Percentiles rank a stretch among this genome's conserved stretches.
These are phyloP conservation scores for Bombus confusus DNA, from an alignment of 1,140 invertebrate species.

Conservation along the genomic window DNA sequence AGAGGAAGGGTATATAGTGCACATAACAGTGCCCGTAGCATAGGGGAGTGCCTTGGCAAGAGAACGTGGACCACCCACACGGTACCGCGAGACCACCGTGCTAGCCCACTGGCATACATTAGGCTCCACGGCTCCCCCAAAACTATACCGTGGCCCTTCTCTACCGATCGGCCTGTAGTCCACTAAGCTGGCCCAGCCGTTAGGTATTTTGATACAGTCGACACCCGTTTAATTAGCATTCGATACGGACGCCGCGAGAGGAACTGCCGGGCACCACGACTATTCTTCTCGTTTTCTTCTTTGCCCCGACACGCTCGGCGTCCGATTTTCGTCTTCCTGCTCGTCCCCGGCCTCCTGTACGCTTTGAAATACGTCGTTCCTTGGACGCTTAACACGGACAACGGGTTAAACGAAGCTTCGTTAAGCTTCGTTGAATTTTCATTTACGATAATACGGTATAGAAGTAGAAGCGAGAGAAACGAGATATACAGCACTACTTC, in stretches of 20 bases:
- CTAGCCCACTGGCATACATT: conserved; percentile 83
- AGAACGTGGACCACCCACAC: conserved; percentile 82
- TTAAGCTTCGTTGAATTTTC: background rate
- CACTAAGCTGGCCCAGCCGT: conserved; percentile 68
- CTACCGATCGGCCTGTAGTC: conserved; percentile 54
- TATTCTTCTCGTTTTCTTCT: conserved; percentile 43
- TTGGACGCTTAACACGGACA: no score
- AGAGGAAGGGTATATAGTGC: conserved; percentile 70
- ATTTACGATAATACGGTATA: background rate
- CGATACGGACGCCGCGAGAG: conserved; percentile 76
- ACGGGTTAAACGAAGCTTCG: conserved; percentile 14
- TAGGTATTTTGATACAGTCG: conserved; percentile 81
- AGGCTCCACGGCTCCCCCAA: conserved; percentile 78
- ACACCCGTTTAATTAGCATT: conserved; percentile 82
- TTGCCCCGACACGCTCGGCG: conserved; percentile 47
- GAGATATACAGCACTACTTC: background rate
- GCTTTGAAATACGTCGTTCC: conserved; percentile 9
- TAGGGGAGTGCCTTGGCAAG: conserved; percentile 78
- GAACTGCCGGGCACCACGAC: conserved; percentile 62
- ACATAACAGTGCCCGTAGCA: conserved; percentile 70
- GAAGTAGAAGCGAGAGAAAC: background rate
- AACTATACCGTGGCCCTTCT: conserved; percentile 72
- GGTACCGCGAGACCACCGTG: conserved; percentile 81
- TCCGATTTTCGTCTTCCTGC: conserved; percentile 60
- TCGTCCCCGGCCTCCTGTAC: background rate